Evolutionary conservation across 2,113 vertebrate genomes (phyloP).

Genomic region (Polypterus senegalus): DNA sequence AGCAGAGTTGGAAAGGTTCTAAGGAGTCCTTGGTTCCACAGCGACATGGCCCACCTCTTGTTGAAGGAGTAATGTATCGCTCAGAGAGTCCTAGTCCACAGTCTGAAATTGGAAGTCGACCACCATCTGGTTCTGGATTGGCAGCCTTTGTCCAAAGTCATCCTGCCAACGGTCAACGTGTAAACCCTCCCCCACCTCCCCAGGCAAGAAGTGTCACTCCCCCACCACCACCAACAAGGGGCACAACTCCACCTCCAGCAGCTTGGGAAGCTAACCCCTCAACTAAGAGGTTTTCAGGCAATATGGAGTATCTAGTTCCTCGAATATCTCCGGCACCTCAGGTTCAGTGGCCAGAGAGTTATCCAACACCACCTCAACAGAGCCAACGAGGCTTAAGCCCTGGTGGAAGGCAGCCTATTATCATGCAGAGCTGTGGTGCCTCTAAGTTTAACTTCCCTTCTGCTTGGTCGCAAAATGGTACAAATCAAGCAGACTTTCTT

Average conservation of each 20-base stretch:
- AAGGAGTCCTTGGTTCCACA: constrained; percentile 83
- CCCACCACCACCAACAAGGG: constrained; percentile 66
- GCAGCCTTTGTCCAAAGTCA: constrained; percentile 67
- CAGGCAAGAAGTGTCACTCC: constrained; percentile 84
- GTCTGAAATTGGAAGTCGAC: constrained; percentile 61
- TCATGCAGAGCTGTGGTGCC: constrained; percentile 76
- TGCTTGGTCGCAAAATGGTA: constrained; percentile 72
- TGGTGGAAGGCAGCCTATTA: constrained; percentile 82
- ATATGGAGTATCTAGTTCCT: constrained; percentile 78
- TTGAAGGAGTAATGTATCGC: constrained; percentile 66
- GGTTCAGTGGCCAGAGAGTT: constrained; percentile 75
- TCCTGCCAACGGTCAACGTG: constrained; percentile 62
- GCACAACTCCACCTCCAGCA: constrained; percentile 61
- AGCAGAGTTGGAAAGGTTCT: constrained; percentile 92
- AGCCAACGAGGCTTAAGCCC: constrained; percentile 76
- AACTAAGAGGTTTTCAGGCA: constrained; percentile 84
- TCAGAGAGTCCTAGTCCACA: constrained; percentile 75
- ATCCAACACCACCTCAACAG: constrained; percentile 51
- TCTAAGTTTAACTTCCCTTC: constrained; percentile 77
- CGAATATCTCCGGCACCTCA: constrained; percentile 87
- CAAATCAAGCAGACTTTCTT: constrained; percentile 68
- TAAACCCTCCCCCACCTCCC: constrained; percentile 68
- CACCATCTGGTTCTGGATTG: constrained; percentile 59
- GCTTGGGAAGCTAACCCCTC: constrained; percentile 80
- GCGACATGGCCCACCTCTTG: constrained; percentile 64